Conservation (phyloP, 2,888 invertebrate genomes). For the Agrochola lychnidis region DNA sequence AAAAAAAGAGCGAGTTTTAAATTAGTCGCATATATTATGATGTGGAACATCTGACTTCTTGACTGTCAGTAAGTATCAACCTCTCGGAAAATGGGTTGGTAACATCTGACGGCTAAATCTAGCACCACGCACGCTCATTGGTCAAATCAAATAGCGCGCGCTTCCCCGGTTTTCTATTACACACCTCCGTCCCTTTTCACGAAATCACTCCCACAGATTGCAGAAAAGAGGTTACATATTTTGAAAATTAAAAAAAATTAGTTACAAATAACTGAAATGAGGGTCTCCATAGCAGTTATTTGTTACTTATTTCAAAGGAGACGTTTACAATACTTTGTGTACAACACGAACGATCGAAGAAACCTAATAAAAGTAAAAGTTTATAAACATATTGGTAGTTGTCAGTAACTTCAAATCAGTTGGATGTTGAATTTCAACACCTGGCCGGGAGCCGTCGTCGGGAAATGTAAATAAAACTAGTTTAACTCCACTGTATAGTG, state of each 20-base stretch:
- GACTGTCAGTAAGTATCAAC: no score
- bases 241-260: background rate
- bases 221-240: no score
- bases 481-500: slow-evolving; percentile 36
- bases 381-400: slow-evolving; percentile 6
- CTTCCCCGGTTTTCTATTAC: no score
- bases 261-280: background rate
- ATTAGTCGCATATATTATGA: no score
- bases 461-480: slow-evolving; percentile 61
- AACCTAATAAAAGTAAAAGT: slow-evolving; percentile 2
- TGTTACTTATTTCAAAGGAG: background rate
- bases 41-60: no score
- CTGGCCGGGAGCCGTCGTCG: slow-evolving; percentile 42
- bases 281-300: background rate
- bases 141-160: no score
- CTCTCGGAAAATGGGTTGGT: no score
- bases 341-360: background rate
- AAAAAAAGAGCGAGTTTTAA: no score
- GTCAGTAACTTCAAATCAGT: slow-evolving; percentile 27
- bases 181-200: no score
- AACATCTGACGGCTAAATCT: no score
- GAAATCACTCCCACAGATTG: no score
- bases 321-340: background rate
- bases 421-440: slow-evolving; percentile 28
- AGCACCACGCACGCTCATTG: no score